Base-by-base conservation (phyloP, 2,888 invertebrate genomes). In the Cerastis leucographa region DNA sequence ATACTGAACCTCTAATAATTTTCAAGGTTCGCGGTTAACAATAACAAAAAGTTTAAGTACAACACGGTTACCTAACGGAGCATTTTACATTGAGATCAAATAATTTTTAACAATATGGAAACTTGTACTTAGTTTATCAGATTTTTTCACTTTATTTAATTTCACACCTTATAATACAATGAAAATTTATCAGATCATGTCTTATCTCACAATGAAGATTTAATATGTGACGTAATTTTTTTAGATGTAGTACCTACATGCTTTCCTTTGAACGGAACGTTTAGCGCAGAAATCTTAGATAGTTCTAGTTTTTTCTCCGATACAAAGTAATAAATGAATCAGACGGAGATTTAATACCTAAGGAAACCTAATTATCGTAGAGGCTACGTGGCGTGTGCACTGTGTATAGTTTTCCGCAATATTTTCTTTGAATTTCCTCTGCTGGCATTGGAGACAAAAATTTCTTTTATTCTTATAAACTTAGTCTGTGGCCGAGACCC, bases 11-110 rank as follows among this genome's bases (percentile, higher is more conserved):
- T 87, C 89, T 87, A 87, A 90, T 88, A 86, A 84, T 83, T 87
- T 90, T 91, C 91, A 91, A 92, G 92, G 91, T 88, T 89, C 82
- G 83, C 75, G 82, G 84, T 85, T 82, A 80, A 87, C 84, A 81
- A 84, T 86, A 89, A 89, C 85, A 85, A 87, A 86, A 87, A 87
- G 73, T 83, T 25, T 80, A 75, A 77, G 79, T 82, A 87, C 85
- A 81, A 78, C 80, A 49, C 81, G 75, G 84, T 84, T 86, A 90
- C 78, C 59, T 73, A 78, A 81, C 83, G 78, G 82, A 72, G 25
- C 69, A 72, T 76, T 68, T 66, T 67, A 62, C 59, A 59, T 69
- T 46, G 29, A 80, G 35, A 66, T 83, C 67, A 62, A 56, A 66
- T 40, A 49, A 67, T 61, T 68, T 70, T 29, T 64, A 35, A 42